Percentiles rank a stretch among this genome's conserved stretches.
Evolutionary conservation across 1,140 invertebrate genomes (phyloP).

Genomic region (Andrena cerasifolii): DNA sequence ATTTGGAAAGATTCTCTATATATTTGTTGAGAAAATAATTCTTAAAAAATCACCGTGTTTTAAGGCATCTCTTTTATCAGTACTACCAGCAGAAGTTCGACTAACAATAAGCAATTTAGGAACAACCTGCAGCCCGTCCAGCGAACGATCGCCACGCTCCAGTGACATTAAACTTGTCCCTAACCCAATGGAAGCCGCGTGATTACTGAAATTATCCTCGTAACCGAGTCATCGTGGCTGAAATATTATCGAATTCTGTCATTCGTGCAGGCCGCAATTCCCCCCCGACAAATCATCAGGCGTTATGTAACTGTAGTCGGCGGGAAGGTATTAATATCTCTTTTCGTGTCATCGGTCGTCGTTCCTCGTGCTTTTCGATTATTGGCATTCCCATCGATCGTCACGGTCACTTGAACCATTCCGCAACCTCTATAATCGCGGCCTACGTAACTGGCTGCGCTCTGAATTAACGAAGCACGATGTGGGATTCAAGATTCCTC

Average conservation of each 20-base stretch:
- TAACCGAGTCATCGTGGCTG: not conserved
- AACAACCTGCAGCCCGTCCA: not conserved
- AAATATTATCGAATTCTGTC: not conserved
- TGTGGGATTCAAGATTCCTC: not conserved
- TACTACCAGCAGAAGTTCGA: too few species aligned
- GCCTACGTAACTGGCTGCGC: not conserved
- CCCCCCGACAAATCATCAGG: not conserved
- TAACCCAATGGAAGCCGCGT: not conserved
- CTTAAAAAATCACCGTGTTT: too few species aligned
- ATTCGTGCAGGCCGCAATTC: not conserved
- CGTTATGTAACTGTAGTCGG: constrained; percentile 38
- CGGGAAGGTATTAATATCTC: not conserved
- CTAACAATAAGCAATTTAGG: too few species aligned
- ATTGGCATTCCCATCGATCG: not conserved
- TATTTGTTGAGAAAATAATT: too few species aligned
- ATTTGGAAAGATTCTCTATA: too few species aligned
- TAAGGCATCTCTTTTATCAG: too few species aligned
- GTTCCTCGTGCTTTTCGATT: not conserved
- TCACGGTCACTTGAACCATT: not conserved
- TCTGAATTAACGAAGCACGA: not conserved
- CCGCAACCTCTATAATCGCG: not conserved
- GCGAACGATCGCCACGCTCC: not conserved
- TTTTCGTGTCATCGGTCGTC: not conserved
- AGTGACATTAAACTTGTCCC: constrained; percentile 12
- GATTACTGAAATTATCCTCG: constrained; percentile 14